Evolutionary conservation across 35 echinoderm and acorn worm species (phyloP).

Genomic region (Apostichopus parvimensis): DNA sequence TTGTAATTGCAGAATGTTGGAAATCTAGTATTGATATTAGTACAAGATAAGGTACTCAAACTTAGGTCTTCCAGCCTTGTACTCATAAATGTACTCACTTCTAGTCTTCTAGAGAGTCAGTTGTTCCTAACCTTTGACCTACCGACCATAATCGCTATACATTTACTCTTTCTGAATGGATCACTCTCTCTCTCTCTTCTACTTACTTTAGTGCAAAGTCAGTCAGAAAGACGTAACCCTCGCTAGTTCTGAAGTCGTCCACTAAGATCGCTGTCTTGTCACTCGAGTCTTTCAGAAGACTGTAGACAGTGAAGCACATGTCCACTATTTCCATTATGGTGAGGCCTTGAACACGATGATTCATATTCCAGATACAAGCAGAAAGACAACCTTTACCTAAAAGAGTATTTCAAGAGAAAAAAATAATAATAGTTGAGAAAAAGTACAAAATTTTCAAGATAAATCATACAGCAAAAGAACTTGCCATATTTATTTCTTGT

Average conservation of each 20-base stretch:
- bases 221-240: slow-evolving; percentile 97
- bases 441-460: too few relatives aligned
- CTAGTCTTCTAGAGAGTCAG: too few relatives aligned
- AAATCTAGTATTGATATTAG: too few relatives aligned
- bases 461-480: too few relatives aligned
- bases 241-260: slow-evolving; percentile 93
- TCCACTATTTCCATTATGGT: slow-evolving; percentile 90
- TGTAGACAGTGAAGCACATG: slow-evolving; percentile 97
- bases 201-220: slow-evolving; percentile 96
- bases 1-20: too few relatives aligned
- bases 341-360: slow-evolving; percentile 71
- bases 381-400: slow-evolving; percentile 89
- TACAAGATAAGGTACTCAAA: too few relatives aligned
- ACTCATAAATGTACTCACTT: too few relatives aligned
- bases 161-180: too few relatives aligned
- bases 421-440: background rate
- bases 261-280: slow-evolving; percentile 85
- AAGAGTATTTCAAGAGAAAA: slow-evolving; percentile 3
- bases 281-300: slow-evolving; percentile 97
- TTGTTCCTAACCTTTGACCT: too few relatives aligned
- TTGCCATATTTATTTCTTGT: too few relatives aligned
- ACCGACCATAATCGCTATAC: too few relatives aligned
- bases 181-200: background rate
- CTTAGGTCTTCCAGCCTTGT: too few relatives aligned
- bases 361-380: slow-evolving; percentile 94